Conservation (phyloP, 2,888 invertebrate species). For the Allacma fusca region DNA sequence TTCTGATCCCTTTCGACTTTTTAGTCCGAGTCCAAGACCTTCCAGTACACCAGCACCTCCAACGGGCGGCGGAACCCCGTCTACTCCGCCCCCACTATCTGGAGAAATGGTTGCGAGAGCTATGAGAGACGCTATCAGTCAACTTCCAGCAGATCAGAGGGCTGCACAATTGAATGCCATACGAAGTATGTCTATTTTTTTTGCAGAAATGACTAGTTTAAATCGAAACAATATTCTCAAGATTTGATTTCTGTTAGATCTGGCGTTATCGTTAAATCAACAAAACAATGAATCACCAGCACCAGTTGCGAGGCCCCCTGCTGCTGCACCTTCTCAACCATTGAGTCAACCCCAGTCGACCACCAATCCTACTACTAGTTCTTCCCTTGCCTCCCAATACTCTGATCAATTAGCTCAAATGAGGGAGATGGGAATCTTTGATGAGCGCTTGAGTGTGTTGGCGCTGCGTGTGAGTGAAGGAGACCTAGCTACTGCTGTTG, state of each 20-base stretch:
- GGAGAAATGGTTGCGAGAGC: conserved; percentile 56
- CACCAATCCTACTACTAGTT: background rate
- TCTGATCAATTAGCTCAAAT: conserved; percentile 71
- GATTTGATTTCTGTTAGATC: too few species aligned
- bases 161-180: conserved; percentile 52
- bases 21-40: background rate
- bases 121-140: conserved; percentile 53
- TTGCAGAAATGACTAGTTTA: too few species aligned
- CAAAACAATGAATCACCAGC: conserved; percentile 3
- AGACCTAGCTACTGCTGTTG: conserved; percentile 89
- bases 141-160: conserved; percentile 54
- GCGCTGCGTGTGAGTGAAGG: conserved; percentile 82
- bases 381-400: conserved; percentile 45
- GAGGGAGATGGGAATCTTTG: conserved; percentile 88
- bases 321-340: background rate
- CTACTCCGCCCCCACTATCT: conserved; percentile 47
- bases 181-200: conserved; percentile 44
- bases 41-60: background rate
- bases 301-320: conserved; percentile 65
- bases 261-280: conserved; percentile 3
- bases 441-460: conserved; percentile 83
- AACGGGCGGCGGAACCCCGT: background rate
- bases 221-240: too few species aligned
- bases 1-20: conserved; percentile 4
- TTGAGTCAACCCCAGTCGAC: background rate